Evolutionary conservation across 2,113 vertebrate species (phyloP), one percentile per base, ranked within the genome.

Genomic region (Haplochromis burtoni): DNA sequence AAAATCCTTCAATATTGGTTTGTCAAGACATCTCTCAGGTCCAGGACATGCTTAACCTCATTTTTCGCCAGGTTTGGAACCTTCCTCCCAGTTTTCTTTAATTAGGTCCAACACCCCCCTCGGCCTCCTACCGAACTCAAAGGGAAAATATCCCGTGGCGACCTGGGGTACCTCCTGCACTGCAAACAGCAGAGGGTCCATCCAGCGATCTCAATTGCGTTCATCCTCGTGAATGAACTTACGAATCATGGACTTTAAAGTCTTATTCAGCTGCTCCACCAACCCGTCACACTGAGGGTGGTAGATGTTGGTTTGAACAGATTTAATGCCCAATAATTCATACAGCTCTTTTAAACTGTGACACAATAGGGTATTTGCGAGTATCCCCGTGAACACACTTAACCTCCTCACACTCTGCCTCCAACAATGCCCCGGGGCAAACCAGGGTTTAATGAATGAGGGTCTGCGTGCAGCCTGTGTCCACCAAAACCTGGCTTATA

Each of bases 391-490:
- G 57, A 61, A 31, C 14, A 61, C 14, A 61, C 26, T 10, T 17
- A 10, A 59, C 57, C 3, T 2, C 14, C 3, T 31, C 26, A 10
- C 3, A 2, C 26, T 59, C 8, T 59, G 57, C 57, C 26, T 59
- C 26, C 26, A 59, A 59, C 57, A 61, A 61, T 61, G 57, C 26
- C 26, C 14, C 57, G 31, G 14, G 57, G 26, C 26, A 31, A 61
- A 61, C 57, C 14, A 61, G 57, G 57, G 57, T 31, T 61, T 61
- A 61, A 26, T 3, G 0, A 31, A 59, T 29, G 26, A 31, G 55
- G 26, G 8, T 31, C 14, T 31, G 26, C 2, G 4, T 55, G 6
- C 55, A 31, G 55, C 26, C 26, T 1, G 0, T 16, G 26, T 59
- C 55, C 55, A 59, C 55, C 55, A 31, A 59, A 59, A 31, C 26